Base-by-base conservation (phyloP, 1,140 invertebrate genomes). In the Lepidurus packardi region DNA sequence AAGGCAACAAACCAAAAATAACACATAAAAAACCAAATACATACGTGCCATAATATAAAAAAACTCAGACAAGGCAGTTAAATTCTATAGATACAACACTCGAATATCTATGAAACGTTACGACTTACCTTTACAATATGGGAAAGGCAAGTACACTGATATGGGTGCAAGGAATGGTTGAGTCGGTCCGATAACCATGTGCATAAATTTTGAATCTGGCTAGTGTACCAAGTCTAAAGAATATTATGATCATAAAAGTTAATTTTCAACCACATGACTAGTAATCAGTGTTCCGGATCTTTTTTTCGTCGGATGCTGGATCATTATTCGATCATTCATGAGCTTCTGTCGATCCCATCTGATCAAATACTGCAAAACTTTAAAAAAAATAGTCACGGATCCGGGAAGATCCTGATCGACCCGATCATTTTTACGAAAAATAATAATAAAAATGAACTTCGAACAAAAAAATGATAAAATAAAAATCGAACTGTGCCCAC, bases 101-200 rank as follows among this genome's bases (percentile, higher is more conserved):
- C 24, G 8, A 53, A 77, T 53, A 77, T 34, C 7, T 65, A 24
- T 53, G 42, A 73, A 78, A 43, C 73, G 25, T 47, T 77, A 73
- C 44, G 73, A 81, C 84, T 86, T 89, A 97, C 95, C 90, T 95
- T 98, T 76, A 97, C 91, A 81, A 99, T 96, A 84, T 96, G 95
- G 83, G 94, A 94, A 82, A 99, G 90, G 86, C 96, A 98, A 79
- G 94, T 96, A 83, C 98, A 95, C 87, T 99, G 98, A 85, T 97
- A 97, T 74, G 94, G 91, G 88, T 99, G 97, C 78, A 99, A 88
- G 78, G 94, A 94, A 82, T 97, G 94, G 85, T 98, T 95, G 80
- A 97, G 86, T 81, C 98, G 88, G 83, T 99, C 97, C 2, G 91
- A 92, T 74, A 99, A 86, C 97, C 97, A 99, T 81, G 91, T 96